Evolutionary conservation across 2,113 vertebrate species (phyloP).

Genomic region (Erythrolamprus reginae): DNA sequence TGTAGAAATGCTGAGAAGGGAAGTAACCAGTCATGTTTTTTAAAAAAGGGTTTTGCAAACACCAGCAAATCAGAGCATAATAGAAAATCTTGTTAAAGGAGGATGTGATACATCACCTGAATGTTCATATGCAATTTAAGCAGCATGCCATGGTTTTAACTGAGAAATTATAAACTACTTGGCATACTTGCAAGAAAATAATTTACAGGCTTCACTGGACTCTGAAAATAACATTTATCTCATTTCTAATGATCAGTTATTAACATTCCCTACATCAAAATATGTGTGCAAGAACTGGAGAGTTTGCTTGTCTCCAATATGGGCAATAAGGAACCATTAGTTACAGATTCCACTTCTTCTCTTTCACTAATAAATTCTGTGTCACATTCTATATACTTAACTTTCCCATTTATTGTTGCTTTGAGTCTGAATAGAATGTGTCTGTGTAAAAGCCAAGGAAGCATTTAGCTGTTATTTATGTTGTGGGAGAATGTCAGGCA

Average conservation of each 20-base stretch:
- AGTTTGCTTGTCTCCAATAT: neutral
- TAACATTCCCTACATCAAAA: neutral
- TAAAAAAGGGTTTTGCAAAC: slow-evolving; percentile 54
- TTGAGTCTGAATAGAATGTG: neutral
- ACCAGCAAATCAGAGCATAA: slow-evolving; percentile 53
- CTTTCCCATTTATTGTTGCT: neutral
- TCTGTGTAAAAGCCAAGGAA: neutral
- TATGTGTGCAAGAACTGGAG: neutral
- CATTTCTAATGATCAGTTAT: neutral
- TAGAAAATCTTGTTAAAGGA: slow-evolving; percentile 63
- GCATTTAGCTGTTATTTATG: neutral
- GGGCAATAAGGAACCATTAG: neutral
- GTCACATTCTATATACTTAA: neutral
- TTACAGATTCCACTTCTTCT: neutral
- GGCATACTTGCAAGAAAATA: slow-evolving; percentile 23
- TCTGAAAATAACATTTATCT: slow-evolving; percentile 17
- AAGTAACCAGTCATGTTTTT: slow-evolving; percentile 66
- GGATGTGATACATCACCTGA: slow-evolving; percentile 19
- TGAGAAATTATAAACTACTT: slow-evolving; percentile 28
- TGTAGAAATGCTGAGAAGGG: slow-evolving; percentile 52
- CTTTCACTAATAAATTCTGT: neutral
- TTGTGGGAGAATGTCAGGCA: neutral
- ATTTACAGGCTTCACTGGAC: slow-evolving; percentile 18
- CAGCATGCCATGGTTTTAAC: neutral
- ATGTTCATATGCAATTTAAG: slow-evolving; percentile 65